Conservation (phyloP, 2,797 vertebrate species). For the Pseudomugil gertrudae region DNA sequence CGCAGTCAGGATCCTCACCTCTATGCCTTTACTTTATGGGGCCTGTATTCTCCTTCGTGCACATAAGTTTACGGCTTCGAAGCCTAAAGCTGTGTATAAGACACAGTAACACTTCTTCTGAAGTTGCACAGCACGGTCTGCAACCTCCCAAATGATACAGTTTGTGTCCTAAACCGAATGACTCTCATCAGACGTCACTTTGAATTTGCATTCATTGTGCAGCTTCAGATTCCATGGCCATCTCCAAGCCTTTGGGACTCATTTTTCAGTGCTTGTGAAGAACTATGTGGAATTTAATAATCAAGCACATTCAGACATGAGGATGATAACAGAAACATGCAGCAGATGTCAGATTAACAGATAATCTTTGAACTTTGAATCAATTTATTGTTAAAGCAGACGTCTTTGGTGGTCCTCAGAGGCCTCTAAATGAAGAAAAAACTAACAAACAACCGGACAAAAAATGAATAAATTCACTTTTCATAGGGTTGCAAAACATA, state of each 20-base stretch:
- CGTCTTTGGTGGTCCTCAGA: conserved; percentile 75
- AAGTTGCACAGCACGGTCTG: conserved; percentile 28
- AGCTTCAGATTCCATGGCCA: conserved; percentile 61
- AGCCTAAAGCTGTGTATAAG: conserved; percentile 19
- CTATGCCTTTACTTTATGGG: conserved; percentile 17
- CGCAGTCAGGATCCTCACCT: conserved; percentile 71
- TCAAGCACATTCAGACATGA: conserved; percentile 26
- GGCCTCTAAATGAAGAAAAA: conserved; percentile 26
- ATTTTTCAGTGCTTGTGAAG: conserved; percentile 32
- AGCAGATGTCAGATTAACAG: conserved; percentile 31
- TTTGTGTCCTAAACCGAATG: conserved; percentile 32
- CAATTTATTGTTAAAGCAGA: conserved; percentile 60
- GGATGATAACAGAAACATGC: conserved; percentile 11
- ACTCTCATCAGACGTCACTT: conserved; percentile 46
- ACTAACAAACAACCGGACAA: not conserved
- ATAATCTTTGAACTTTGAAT: conserved; percentile 58
- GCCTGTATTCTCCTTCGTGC: conserved; percentile 11
- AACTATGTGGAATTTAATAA: conserved; percentile 15
- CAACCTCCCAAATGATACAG: conserved; percentile 28
- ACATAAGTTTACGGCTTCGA: conserved; percentile 25
- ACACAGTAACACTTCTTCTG: conserved; percentile 12
- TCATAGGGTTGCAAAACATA: conserved; percentile 68
- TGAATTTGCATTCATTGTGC: conserved; percentile 50
- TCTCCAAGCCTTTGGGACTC: conserved; percentile 51
- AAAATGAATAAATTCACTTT: conserved; percentile 10